A percentile compares a stretch with the other conserved stretches of the same genome.
Evolutionary conservation across 37 sponge, comb jelly and placozoan species (phyloP).

Genomic region (Haliclona indistincta): DNA sequence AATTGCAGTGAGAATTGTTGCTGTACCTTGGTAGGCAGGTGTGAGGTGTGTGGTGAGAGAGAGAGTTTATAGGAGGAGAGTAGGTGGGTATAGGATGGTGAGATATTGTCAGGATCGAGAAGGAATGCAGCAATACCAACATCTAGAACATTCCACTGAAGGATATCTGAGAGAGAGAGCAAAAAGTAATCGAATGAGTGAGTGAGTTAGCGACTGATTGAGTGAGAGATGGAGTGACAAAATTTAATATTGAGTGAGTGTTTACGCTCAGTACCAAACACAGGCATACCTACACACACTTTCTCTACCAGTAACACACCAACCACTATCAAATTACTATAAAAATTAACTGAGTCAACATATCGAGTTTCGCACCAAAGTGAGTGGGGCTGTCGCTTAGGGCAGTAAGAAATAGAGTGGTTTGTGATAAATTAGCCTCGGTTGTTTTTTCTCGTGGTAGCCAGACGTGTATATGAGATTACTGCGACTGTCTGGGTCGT

Average conservation of each 20-base stretch:
- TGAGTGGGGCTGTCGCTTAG: background rate
- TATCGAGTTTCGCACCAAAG: background rate
- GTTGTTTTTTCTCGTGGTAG: too few species aligned
- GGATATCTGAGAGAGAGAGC: conserved; percentile 17
- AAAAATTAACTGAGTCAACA: too few species aligned
- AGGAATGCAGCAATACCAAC: conserved; percentile 50
- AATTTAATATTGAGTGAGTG: background rate
- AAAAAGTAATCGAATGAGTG: background rate
- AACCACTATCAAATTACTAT: too few species aligned
- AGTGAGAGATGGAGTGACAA: conserved; percentile 12
- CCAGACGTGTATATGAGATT: too few species aligned
- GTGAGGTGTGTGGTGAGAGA: background rate
- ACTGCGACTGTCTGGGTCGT: too few species aligned
- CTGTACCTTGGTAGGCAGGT: background rate
- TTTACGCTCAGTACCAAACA: background rate
- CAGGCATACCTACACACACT: too few species aligned
- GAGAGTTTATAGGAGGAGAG: background rate
- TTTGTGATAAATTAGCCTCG: too few species aligned
- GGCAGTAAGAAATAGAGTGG: too few species aligned
- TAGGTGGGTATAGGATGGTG: conserved; percentile 16
- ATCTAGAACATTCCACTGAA: conserved; percentile 52
- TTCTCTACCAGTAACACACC: too few species aligned
- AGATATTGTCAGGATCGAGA: conserved; percentile 62
- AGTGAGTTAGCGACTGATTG: too few species aligned
- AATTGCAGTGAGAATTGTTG: too few species aligned